Evolutionary conservation across 1,140 invertebrate genomes (phyloP).

Genomic region (Meloidogyne chitwoodi): DNA sequence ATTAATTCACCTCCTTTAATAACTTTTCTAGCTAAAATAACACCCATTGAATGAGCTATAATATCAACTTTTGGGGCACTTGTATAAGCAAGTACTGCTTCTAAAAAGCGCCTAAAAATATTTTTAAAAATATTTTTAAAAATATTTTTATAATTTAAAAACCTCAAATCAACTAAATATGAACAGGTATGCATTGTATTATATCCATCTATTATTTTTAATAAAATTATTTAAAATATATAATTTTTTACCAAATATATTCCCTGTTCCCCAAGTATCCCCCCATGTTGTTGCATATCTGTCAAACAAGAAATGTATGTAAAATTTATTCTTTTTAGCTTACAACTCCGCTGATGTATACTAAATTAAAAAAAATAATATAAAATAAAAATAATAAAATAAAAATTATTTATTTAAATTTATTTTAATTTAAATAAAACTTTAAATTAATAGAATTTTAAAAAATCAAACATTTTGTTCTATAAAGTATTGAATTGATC

Average conservation of each 20-base stretch:
- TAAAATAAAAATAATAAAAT: background rate
- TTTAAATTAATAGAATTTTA: no score
- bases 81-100: slow-evolving; percentile 55
- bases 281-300: slow-evolving; percentile 55
- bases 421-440: no score
- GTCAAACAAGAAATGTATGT: background rate
- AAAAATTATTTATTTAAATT: slow-evolving; percentile 10
- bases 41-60: slow-evolving; percentile 57
- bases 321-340: background rate
- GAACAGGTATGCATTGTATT: slow-evolving; percentile 54
- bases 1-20: slow-evolving; percentile 56
- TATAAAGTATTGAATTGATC: slow-evolving; percentile 58
- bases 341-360: slow-evolving; percentile 53
- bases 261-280: slow-evolving; percentile 59
- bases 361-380: slow-evolving; percentile 9
- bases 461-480: slow-evolving; percentile 47
- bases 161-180: slow-evolving; percentile 50
- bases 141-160: background rate
- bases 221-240: background rate
- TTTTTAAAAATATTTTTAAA: background rate
- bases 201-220: slow-evolving; percentile 19
- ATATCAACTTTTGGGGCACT: slow-evolving; percentile 54
- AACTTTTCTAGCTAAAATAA: slow-evolving; percentile 46
- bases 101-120: slow-evolving; percentile 42
- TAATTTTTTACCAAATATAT: slow-evolving; percentile 53